phyloP scores from a whole-genome alignment of 92 coral and sea anemone genomes.

The Hydrozoanthus gracilis region DNA sequence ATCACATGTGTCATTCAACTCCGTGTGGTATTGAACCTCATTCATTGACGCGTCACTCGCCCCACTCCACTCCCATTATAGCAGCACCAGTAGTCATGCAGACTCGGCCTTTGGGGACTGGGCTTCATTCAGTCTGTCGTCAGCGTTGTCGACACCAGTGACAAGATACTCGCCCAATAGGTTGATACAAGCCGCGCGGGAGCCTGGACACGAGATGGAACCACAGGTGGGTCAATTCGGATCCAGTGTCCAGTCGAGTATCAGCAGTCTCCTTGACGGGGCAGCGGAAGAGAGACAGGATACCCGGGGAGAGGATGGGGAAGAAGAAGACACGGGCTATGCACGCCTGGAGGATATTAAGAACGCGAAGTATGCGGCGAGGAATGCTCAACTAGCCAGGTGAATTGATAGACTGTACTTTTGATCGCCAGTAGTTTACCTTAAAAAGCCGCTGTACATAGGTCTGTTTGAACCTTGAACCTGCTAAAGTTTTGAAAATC shows the following conservation, averaged over 20 bases:
- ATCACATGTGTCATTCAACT: conserved; percentile 41
- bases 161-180: conserved; percentile 63
- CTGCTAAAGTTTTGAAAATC: too few species aligned
- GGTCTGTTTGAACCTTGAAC: too few species aligned
- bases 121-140: conserved; percentile 54
- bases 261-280: conserved; percentile 52
- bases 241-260: conserved; percentile 51
- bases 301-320: conserved; percentile 44
- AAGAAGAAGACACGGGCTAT: conserved; percentile 86
- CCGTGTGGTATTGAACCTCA: conserved; percentile 32
- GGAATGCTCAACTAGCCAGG: conserved; percentile 46
- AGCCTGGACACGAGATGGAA: conserved; percentile 27
- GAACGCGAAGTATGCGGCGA: conserved; percentile 42
- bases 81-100: conserved; percentile 81
- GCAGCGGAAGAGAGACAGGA: conserved; percentile 44
- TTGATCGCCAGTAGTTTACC: too few species aligned
- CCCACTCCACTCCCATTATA: conserved; percentile 64
- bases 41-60: conserved; percentile 46
- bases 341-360: conserved; percentile 87
- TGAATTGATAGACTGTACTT: background rate
- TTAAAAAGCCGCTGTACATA: too few species aligned
- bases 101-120: conserved; percentile 85
- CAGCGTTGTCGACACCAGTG: conserved; percentile 70
- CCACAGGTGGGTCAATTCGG: conserved; percentile 50
- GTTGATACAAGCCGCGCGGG: conserved; percentile 54